Conservation (phyloP, 2,888 invertebrate genomes). For the Drosophila stalkeri region DNA sequence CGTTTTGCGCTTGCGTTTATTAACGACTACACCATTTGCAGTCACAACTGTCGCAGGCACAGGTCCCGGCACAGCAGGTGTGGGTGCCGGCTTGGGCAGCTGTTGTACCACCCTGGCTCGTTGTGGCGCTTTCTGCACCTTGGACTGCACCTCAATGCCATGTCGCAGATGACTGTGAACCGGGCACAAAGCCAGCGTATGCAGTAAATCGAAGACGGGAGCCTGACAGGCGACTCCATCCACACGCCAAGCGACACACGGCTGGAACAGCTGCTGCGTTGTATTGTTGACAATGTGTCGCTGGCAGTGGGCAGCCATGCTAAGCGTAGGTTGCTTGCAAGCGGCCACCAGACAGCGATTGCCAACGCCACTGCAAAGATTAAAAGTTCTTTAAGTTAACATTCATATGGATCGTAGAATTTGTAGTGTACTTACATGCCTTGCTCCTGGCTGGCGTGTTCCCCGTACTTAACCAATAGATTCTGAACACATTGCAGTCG, state of each 20-base stretch:
- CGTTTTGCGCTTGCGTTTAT: conserved; percentile 73
- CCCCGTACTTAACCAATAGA: conserved; percentile 80
- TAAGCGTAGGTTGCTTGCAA: conserved; percentile 82
- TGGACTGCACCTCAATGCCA: conserved; percentile 81
- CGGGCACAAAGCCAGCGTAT: conserved; percentile 93
- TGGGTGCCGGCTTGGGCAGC: conserved; percentile 16
- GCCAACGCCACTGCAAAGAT: conserved; percentile 61
- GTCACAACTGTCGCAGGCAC: conserved; percentile 20
- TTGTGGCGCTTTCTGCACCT: conserved; percentile 8
- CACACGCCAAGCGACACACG: conserved; percentile 92
- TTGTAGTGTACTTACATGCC: conserved; percentile 57
- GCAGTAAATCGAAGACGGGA: conserved; percentile 91
- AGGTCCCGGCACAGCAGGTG: conserved; percentile 28
- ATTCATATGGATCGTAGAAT: not conserved
- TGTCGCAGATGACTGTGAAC: conserved; percentile 94
- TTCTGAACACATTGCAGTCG: conserved; percentile 83
- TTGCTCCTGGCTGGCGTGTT: conserved; percentile 75
- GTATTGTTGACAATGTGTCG: conserved; percentile 94
- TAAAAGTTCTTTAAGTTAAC: not conserved
- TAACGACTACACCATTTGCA: conserved; percentile 3
- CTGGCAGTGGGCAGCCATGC: conserved; percentile 91
- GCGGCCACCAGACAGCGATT: conserved; percentile 79
- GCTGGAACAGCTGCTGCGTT: conserved; percentile 92
- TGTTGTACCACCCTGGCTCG: conserved; percentile 20
- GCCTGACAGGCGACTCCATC: conserved; percentile 92